Evolutionary conservation across 1,140 invertebrate genomes (phyloP).

Genomic region (Gonatopus flavifemur): DNA sequence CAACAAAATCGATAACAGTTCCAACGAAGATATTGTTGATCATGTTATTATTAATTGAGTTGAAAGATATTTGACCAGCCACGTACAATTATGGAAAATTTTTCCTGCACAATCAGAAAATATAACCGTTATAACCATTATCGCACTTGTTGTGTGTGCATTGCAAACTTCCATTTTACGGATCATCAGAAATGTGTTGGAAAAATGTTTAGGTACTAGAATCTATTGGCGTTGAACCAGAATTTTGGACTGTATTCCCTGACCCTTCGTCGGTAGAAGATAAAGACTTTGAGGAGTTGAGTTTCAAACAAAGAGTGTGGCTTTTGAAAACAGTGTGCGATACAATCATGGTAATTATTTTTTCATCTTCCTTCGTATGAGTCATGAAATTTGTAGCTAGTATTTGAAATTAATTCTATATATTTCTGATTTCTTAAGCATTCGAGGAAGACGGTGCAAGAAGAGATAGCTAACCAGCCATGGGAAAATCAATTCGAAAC

Average conservation of each 20-base stretch:
- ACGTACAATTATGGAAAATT: neutral
- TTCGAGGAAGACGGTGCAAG: conserved; percentile 48
- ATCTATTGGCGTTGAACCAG: conserved; percentile 57
- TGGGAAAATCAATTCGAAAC: conserved; percentile 44
- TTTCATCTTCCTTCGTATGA: no score
- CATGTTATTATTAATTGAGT: neutral
- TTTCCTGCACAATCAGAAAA: neutral
- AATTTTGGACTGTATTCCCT: conserved; percentile 59
- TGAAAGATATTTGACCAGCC: neutral
- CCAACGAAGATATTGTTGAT: no score
- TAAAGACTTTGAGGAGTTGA: conserved; percentile 62
- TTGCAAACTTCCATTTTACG: neutral
- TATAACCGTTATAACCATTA: neutral
- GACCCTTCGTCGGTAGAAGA: conserved; percentile 55
- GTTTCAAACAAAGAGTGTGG: conserved; percentile 63
- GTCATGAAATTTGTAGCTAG: no score
- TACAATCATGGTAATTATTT: conserved; percentile 61
- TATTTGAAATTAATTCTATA: no score
- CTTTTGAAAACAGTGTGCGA: conserved; percentile 65
- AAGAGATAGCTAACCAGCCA: conserved; percentile 43
- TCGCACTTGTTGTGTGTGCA: neutral
- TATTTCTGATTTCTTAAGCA: conserved; percentile 34
- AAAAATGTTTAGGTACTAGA: conserved; percentile 57
- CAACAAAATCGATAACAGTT: neutral
- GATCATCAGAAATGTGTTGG: conserved; percentile 17